phyloP scores from a whole-genome alignment of 2,113 vertebrate genomes.

The Campylomormyrus tamandua region DNA sequence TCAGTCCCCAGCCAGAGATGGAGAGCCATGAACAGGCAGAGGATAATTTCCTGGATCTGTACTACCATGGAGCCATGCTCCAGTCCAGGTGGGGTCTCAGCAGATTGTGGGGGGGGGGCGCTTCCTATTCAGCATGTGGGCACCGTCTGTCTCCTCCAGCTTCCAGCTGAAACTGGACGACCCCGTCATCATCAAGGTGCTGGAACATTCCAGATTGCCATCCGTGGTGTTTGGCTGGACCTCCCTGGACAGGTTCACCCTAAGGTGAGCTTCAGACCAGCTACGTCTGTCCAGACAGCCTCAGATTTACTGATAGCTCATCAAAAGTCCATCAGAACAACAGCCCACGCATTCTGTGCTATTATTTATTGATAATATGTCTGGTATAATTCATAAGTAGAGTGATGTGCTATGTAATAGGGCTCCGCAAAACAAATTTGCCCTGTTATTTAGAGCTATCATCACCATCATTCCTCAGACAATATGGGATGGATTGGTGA shows the following conservation, averaged over 20 bases:
- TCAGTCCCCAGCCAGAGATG: conserved; percentile 58
- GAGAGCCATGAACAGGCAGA: conserved; percentile 64
- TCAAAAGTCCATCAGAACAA: not conserved
- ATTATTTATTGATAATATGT: conserved; percentile 1
- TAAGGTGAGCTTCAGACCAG: conserved; percentile 66
- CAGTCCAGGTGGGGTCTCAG: conserved; percentile 55
- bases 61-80: conserved; percentile 56
- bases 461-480: not conserved
- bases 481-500: not conserved
- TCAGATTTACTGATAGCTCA: not conserved
- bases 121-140: conserved; percentile 80
- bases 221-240: conserved; percentile 73
- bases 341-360: not conserved
- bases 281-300: not conserved
- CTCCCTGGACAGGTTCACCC: conserved; percentile 75
- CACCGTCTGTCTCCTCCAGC: conserved; percentile 76
- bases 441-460: not conserved
- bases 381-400: not conserved
- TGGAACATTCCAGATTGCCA: conserved; percentile 70
- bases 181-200: conserved; percentile 66
- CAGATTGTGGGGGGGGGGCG: conserved; percentile 39
- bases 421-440: not conserved
- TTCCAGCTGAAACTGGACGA: conserved; percentile 72
- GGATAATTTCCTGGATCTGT: conserved; percentile 78
- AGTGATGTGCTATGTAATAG: not conserved